Percentiles rank a stretch among this genome's conserved stretches.
Conservation (phyloP, 2,113 vertebrate genomes). For the Trogon melanurus region DNA sequence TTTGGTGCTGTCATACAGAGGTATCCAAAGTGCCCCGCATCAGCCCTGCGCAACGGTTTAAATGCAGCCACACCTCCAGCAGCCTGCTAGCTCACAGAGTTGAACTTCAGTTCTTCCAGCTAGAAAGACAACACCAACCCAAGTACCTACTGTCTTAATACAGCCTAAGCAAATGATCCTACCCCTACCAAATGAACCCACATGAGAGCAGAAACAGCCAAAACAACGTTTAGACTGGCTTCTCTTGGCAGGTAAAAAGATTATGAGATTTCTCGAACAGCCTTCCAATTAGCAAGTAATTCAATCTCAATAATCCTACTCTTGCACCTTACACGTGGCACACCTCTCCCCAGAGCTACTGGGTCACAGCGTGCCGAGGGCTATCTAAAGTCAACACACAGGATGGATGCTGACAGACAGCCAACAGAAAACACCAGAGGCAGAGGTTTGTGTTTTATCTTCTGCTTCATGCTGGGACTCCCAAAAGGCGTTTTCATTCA, state of each 20-base stretch:
- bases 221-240: background rate
- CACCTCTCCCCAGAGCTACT: background rate
- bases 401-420: background rate
- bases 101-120: background rate
- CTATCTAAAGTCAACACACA: background rate
- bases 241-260: background rate
- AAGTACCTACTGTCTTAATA: background rate
- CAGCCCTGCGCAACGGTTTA: background rate
- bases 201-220: fast-evolving
- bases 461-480: background rate
- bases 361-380: background rate
- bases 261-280: background rate
- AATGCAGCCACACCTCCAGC: background rate
- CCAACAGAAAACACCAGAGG: background rate
- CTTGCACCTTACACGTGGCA: background rate
- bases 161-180: background rate
- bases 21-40: background rate
- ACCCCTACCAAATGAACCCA: background rate
- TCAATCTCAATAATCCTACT: background rate
- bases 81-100: background rate
- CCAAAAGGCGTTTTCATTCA: background rate
- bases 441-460: background rate
- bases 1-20: background rate
- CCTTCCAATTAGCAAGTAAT: background rate
- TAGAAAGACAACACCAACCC: background rate